A percentile compares a stretch with the other conserved stretches of the same genome.
Conservation (phyloP, 2,888 invertebrate species). For the Harmothoe impar region DNA sequence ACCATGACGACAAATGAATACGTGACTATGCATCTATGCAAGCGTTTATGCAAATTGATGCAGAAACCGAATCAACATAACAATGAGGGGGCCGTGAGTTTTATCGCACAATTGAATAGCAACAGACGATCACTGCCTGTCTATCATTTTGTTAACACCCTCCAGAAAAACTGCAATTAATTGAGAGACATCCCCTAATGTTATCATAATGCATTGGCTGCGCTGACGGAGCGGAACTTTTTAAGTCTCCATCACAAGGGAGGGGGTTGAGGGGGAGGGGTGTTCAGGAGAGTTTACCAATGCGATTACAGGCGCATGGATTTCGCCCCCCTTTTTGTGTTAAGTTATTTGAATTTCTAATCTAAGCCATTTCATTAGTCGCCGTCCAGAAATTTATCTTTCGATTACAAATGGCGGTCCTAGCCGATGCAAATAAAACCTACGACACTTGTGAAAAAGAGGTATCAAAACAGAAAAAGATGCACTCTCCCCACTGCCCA, state of each 20-base stretch:
- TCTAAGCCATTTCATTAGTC: constrained; percentile 37
- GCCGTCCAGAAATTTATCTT: constrained; percentile 19
- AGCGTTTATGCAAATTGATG: constrained; percentile 25
- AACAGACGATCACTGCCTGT: constrained; percentile 44
- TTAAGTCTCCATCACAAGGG: background rate
- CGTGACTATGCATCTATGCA: constrained; percentile 51
- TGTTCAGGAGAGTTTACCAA: background rate
- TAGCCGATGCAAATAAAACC: background rate
- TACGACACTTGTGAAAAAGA: background rate
- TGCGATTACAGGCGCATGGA: background rate
- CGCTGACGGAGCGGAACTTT: constrained; percentile 20
- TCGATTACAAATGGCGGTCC: background rate
- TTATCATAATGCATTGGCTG: constrained; percentile 51
- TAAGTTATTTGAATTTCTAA: constrained; percentile 52
- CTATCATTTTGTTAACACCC: constrained; percentile 50
- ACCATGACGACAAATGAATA: constrained; percentile 41
- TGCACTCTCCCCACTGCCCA: background rate
- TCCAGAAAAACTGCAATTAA: constrained; percentile 34
- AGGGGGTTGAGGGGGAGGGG: background rate
- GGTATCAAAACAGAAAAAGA: background rate
- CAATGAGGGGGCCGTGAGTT: constrained; percentile 36
- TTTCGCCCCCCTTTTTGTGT: constrained; percentile 15
- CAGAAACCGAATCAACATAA: constrained; percentile 16
- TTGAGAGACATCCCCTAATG: constrained; percentile 52
- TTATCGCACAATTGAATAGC: constrained; percentile 53